These are phyloP conservation scores for Brachymystax lenok DNA, from an alignment of 2,797 vertebrate species.

Conservation along the genomic window DNA sequence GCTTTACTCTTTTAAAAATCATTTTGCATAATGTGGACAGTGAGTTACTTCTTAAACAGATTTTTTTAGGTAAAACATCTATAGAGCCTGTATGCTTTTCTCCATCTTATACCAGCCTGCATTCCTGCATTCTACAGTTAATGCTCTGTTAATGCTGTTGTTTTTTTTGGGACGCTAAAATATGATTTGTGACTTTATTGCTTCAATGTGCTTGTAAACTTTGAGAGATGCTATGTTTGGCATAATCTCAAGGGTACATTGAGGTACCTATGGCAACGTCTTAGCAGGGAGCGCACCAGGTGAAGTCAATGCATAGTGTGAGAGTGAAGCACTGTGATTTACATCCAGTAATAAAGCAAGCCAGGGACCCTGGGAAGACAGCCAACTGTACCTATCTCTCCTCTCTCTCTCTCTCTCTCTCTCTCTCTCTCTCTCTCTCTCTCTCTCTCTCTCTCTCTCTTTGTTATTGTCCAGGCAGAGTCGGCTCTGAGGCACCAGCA, in stretches of 20 bases:
- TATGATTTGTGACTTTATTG: conserved; percentile 57
- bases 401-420: conserved; percentile 9
- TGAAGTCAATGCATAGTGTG: conserved; percentile 42
- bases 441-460: conserved; percentile 6
- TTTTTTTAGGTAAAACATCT: neutral
- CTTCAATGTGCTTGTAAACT: conserved; percentile 52
- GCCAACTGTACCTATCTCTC: conserved; percentile 37
- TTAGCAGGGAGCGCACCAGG: conserved; percentile 47
- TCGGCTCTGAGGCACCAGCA: conserved; percentile 72
- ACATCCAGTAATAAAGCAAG: conserved; percentile 55
- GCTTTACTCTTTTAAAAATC: neutral
- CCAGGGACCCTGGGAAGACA: conserved; percentile 39
- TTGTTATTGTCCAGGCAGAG: conserved; percentile 67
- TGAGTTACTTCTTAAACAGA: neutral
- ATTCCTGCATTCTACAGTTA: conserved; percentile 38
- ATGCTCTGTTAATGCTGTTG: conserved; percentile 47
- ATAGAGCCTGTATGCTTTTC: conserved; percentile 7
- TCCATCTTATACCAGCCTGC: conserved; percentile 21
- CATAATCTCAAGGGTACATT: conserved; percentile 43
- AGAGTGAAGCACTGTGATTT: conserved; percentile 55
- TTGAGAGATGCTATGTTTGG: conserved; percentile 55
- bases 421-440: conserved; percentile 1
- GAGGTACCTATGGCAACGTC: conserved; percentile 27
- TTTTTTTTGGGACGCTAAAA: conserved; percentile 51
- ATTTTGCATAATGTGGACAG: neutral